phyloP scores from a whole-genome alignment of 2,113 vertebrate genomes.

The Oxyruncus cristatus region DNA sequence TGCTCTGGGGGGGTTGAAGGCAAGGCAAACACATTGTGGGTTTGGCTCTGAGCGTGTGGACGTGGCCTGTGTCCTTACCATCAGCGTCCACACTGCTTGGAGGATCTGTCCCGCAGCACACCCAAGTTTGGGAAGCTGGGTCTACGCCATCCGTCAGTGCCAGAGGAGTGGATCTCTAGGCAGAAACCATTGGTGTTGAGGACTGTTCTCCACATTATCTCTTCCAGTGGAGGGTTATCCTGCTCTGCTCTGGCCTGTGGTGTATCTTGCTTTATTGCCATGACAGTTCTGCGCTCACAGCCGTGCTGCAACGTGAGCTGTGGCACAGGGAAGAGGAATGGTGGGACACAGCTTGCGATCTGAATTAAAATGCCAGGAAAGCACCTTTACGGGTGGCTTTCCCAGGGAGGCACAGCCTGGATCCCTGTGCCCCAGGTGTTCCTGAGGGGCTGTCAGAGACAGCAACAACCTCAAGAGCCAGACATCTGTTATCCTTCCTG shows the following conservation, averaged over 20 bases:
- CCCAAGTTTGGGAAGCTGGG: not conserved
- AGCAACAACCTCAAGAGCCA: not conserved
- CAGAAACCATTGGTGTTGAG: not conserved
- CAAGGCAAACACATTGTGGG: not conserved
- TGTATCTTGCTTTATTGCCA: not conserved
- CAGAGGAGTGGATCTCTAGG: not conserved
- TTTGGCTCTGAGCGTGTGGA: not conserved
- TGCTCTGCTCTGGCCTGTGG: not conserved
- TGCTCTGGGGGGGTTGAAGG: not conserved
- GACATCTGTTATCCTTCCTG: not conserved
- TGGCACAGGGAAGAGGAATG: not conserved
- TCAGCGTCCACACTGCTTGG: not conserved
- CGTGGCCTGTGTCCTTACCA: fast-evolving
- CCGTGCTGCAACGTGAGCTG: not conserved
- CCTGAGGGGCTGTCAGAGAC: not conserved
- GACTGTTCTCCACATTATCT: not conserved
- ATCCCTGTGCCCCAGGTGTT: not conserved
- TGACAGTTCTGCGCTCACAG: not conserved
- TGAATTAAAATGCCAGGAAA: not conserved
- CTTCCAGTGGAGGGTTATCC: not conserved
- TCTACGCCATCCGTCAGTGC: not conserved
- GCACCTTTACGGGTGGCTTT: not conserved
- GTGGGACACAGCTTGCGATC: no score
- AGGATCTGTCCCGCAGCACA: not conserved
- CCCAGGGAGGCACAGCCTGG: not conserved